Base-by-base conservation (phyloP, 2,113 vertebrate genomes). In the Boulengeromyrus knoepffleri region DNA sequence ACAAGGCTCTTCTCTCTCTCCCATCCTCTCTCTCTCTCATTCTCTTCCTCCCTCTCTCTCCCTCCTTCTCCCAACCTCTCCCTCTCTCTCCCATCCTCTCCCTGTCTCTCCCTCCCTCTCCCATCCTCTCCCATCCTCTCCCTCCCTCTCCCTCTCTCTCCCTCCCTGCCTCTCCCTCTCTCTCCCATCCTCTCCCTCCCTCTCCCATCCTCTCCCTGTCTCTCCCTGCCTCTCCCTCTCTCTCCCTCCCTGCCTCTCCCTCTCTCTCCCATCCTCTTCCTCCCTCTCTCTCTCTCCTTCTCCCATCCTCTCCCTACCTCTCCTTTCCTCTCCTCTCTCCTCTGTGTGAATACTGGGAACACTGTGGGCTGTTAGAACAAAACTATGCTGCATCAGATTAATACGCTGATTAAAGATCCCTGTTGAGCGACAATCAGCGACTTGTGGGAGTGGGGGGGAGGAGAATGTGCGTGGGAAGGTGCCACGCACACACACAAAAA, bases 381-480 rank as follows among this genome's bases (percentile, higher is more conserved):
- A 13, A 84, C 36, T 84, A 24, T 84, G 42, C 17, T 21, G 39
- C 80, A 46, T 84, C 49, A 3, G 49, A 50, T 50, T 50, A 50
- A 66, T 66, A 27, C 9, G n/a, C 58, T 66, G 58, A 66, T 66
- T 66, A 66, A 66, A 27, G 24, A 66, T 27, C 46, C 39, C 91
- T 93, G 93, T 95, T 95, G 93, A 96, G 42, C 19, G 17, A 31
- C 93, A 92, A 91, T 92, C 31, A 5, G 87, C 58, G 24, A 92
- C 42, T 89, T 93, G 92, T 12, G 45, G 93, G 91, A 53, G 90
- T 88, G 58, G 62, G 7, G n/a, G n/a, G n/a, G n/a, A 0, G 62
- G 62, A 27, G 62, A 1, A 27, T 27, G n/a, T 0, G n/a, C 1
- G 10, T 70, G 62, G 58, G 62, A 31, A 70, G 62, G n/a, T 3